Conservation (phyloP, 2,888 invertebrate genomes). For the Drosophila mercatorum region DNA sequence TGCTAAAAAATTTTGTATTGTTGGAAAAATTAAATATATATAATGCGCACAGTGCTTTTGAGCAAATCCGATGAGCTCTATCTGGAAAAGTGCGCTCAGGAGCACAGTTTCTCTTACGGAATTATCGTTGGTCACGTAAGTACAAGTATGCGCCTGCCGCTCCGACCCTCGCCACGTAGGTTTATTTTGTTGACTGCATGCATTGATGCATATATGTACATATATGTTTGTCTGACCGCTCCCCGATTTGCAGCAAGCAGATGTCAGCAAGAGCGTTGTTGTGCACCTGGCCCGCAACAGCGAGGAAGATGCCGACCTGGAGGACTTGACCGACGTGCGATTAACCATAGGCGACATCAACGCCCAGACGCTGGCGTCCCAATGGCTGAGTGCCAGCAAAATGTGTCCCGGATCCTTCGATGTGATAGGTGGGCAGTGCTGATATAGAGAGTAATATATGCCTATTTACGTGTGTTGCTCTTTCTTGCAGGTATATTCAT, state of each 20-base stretch:
- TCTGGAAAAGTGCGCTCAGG: constrained; percentile 87
- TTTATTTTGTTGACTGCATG: constrained; percentile 40
- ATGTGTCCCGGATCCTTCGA: constrained; percentile 96
- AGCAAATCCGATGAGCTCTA: constrained; percentile 89
- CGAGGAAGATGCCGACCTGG: constrained; percentile 83
- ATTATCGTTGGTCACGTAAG: constrained; percentile 92
- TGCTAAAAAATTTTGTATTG: constrained; percentile 35
- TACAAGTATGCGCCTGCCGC: constrained; percentile 19
- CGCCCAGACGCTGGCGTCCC: constrained; percentile 85
- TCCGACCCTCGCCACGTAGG: constrained; percentile 51
- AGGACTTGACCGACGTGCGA: constrained; percentile 57
- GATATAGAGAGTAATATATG: not conserved
- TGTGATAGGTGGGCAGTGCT: constrained; percentile 88
- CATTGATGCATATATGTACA: not conserved
- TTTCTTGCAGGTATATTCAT: constrained; percentile 89
- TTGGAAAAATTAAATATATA: constrained; percentile 39
- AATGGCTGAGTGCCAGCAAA: constrained; percentile 93
- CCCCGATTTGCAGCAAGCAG: constrained; percentile 82
- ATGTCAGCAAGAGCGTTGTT: constrained; percentile 89
- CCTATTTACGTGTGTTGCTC: too few relatives aligned
- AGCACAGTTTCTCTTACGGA: constrained; percentile 89
- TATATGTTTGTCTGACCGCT: constrained; percentile 10
- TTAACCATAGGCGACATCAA: constrained; percentile 72
- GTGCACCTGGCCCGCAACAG: constrained; percentile 92
- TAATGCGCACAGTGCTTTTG: constrained; percentile 88